These are phyloP conservation scores for Fringilla coelebs DNA, from an alignment of 2,797 vertebrate genomes.

Conservation along the genomic window DNA sequence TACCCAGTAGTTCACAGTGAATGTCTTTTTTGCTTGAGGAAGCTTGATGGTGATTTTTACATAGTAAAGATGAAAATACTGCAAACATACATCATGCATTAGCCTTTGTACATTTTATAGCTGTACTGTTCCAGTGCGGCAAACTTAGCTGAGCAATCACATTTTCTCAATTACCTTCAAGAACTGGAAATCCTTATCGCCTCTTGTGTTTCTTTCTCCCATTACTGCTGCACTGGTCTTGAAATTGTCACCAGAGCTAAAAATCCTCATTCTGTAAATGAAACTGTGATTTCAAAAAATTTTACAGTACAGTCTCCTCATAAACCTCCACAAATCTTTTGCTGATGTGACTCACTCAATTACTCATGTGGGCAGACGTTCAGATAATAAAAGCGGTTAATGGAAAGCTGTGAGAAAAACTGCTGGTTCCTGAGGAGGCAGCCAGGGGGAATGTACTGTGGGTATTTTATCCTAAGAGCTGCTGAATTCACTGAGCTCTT, in stretches of 20 bases:
- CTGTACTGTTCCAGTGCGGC: background rate
- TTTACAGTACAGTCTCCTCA: slow-evolving; percentile 40
- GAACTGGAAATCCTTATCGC: slow-evolving; percentile 32
- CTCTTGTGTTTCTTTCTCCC: slow-evolving; percentile 30
- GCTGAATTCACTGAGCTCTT: slow-evolving; percentile 51
- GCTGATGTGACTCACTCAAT: slow-evolving; percentile 70
- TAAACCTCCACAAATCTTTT: slow-evolving; percentile 58
- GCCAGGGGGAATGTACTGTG: slow-evolving; percentile 36
- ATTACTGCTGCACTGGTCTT: slow-evolving; percentile 13
- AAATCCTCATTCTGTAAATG: slow-evolving; percentile 52
- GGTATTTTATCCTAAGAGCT: slow-evolving; percentile 52
- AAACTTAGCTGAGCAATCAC: slow-evolving; percentile 21
- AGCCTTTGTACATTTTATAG: slow-evolving; percentile 27
- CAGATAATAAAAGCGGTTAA: slow-evolving; percentile 72
- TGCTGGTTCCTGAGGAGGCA: slow-evolving; percentile 65
- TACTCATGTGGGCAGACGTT: slow-evolving; percentile 66
- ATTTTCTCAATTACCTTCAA: slow-evolving; percentile 33
- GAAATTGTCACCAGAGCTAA: slow-evolving; percentile 43
- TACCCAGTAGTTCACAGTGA: background rate
- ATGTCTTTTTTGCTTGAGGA: background rate
- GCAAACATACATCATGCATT: background rate
- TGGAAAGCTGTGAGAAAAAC: slow-evolving; percentile 66
- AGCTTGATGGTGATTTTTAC: background rate
- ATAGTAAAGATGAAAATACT: slow-evolving; percentile 1
- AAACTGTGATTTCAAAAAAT: slow-evolving; percentile 31